Evolutionary conservation across 2,113 vertebrate genomes (phyloP).

Genomic region (Condylura cristata): DNA sequence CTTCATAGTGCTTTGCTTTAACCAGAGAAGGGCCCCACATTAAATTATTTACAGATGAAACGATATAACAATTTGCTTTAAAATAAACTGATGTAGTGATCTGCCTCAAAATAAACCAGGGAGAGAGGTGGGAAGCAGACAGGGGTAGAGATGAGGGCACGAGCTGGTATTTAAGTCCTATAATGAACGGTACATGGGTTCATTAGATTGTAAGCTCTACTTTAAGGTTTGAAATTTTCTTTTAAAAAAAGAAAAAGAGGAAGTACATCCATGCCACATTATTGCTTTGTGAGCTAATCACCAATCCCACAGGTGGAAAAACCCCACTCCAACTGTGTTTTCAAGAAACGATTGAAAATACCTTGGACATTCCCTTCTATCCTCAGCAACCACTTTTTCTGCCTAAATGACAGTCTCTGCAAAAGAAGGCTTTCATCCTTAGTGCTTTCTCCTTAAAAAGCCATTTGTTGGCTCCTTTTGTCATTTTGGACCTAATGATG

Average conservation of each 20-base stretch:
- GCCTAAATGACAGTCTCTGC: not conserved
- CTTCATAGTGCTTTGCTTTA: too few species aligned
- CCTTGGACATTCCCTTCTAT: not conserved
- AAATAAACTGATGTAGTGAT: too few species aligned
- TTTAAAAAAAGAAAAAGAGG: not conserved
- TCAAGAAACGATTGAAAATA: slow-evolving; percentile 29
- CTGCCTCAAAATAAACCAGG: not conserved
- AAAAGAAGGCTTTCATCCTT: not conserved
- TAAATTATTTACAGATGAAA: slow-evolving; percentile 5
- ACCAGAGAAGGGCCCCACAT: too few species aligned
- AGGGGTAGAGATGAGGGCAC: not conserved
- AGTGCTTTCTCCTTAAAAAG: not conserved
- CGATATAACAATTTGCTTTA: not conserved
- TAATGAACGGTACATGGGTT: not conserved
- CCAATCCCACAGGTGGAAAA: not conserved
- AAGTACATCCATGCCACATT: not conserved
- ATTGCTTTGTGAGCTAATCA: not conserved
- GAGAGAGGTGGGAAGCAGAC: not conserved
- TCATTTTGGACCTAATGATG: not conserved
- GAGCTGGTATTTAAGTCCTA: not conserved
- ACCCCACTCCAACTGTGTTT: not conserved
- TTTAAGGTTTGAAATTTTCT: not conserved
- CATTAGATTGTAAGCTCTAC: not conserved
- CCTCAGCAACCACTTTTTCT: slow-evolving; percentile 27
- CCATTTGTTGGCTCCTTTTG: slow-evolving; percentile 7